A percentile compares a stretch with the other conserved stretches of the same genome.
Conservation (phyloP, 1,140 invertebrate species). For the Drosophila rufa region DNA sequence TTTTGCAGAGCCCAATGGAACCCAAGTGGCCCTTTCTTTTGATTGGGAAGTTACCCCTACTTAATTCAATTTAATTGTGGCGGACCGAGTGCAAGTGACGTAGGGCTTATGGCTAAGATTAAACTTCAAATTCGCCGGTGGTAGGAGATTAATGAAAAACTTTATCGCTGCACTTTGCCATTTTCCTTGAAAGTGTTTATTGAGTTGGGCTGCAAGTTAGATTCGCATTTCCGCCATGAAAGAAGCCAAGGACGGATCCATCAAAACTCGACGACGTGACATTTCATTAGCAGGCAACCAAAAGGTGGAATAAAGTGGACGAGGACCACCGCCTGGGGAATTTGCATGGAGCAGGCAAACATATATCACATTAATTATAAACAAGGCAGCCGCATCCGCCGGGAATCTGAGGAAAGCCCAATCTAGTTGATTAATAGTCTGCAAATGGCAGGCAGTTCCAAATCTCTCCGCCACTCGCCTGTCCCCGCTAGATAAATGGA, state of each 20-base stretch:
- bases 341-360: constrained; percentile 55
- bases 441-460: constrained; percentile 60
- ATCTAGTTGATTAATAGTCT: constrained; percentile 82
- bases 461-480: constrained; percentile 59
- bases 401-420: constrained; percentile 34
- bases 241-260: constrained; percentile 32
- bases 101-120: constrained; percentile 27
- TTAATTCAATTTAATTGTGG: constrained; percentile 83
- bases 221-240: constrained; percentile 51
- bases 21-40: constrained; percentile 59
- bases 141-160: constrained; percentile 73
- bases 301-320: constrained; percentile 4
- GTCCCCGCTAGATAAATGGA: constrained; percentile 65
- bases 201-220: constrained; percentile 76
- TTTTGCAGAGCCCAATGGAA: background rate
- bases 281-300: constrained; percentile 67
- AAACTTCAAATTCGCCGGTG: constrained; percentile 54
- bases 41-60: constrained; percentile 33
- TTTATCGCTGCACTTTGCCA: constrained; percentile 59
- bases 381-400: constrained; percentile 47
- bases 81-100: constrained; percentile 70
- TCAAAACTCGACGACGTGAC: constrained; percentile 79
- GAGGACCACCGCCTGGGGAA: constrained; percentile 56
- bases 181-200: constrained; percentile 58
- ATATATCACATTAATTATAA: constrained; percentile 78